Base-by-base conservation (phyloP, 2,888 invertebrate genomes). In the Diarsia mendica region DNA sequence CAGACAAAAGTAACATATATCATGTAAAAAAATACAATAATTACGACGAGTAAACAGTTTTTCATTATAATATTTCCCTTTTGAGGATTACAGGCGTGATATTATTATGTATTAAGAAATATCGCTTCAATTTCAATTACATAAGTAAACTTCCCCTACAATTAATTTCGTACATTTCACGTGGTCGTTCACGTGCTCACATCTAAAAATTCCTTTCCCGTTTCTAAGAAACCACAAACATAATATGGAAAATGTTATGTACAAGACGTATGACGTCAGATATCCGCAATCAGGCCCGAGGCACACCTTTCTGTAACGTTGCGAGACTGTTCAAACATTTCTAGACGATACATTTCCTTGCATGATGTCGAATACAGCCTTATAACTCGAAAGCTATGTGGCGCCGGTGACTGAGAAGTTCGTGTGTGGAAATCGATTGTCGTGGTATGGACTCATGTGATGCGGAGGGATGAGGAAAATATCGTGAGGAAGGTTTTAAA, bases 181-280 rank as follows among this genome's bases (percentile, higher is more conserved):
- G 28, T 49, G 28, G 28, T 55, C 18, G 64, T 49, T 60, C 55
- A 53, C 10, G 23, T 33, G 8, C 48, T 60, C 2, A 33, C 39
- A 18, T 76, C 13, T 20, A 60, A 67, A 72, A 44, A 68, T 77
- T 66, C 55, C 46, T 77, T 66, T 44, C 66, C 69, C 66, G 58
- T 48, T 77, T 63, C 72, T 33, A n/a, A 68, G 80, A 77, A 80
- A 72, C 77, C 68, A 20, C 20, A 53, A 72, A 80, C 72, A 77
- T 63, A 77, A 77, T 63, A 77, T 69, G 77, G 72, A 73, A 80
- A 69, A 67, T 80, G 48, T 77, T 69, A 65, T 65, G 44, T 72
- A 60, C 64, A 58, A 72, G 58, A 58, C 28, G 51, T 44, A 55
- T 80, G 81, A 80, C 68, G 77, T 80, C 77, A 80, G 55, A 72